Evolutionary conservation across 2,113 vertebrate genomes (phyloP).

Genomic region (Uropsilus gracilis): DNA sequence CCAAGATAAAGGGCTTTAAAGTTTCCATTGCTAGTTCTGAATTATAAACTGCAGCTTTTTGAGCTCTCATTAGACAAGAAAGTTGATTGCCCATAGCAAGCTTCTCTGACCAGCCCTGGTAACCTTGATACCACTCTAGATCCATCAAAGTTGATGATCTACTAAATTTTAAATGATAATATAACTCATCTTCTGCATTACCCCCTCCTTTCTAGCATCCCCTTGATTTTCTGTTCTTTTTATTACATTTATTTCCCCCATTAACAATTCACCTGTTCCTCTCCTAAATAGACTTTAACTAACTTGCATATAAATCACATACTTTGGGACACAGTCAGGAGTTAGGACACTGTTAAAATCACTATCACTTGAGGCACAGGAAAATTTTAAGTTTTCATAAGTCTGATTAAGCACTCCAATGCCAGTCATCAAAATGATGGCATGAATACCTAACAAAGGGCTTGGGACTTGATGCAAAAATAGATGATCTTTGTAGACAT

Average conservation of each 20-base stretch:
- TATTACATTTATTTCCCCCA: not conserved
- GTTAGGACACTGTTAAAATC: not conserved
- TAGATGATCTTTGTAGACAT: not conserved
- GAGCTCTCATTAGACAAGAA: not conserved
- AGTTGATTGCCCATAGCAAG: not conserved
- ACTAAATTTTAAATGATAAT: not conserved
- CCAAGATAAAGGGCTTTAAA: conserved; percentile 48
- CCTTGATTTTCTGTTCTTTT: not conserved
- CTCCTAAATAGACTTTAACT: not conserved
- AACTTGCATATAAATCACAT: not conserved
- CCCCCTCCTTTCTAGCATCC: not conserved
- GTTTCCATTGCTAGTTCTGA: conserved; percentile 50
- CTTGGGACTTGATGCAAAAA: not conserved
- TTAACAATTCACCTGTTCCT: not conserved
- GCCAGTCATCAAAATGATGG: conserved; percentile 6
- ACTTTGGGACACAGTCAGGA: not conserved
- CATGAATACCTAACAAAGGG: not conserved
- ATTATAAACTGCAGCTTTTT: not conserved
- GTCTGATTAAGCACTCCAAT: conserved; percentile 10
- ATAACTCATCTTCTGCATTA: not conserved
- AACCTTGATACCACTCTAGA: not conserved
- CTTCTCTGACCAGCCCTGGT: not conserved
- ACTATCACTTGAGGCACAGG: not conserved
- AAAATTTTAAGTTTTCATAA: not conserved
- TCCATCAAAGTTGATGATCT: not conserved